Conservation (phyloP, 2,113 vertebrate genomes). For the Zosterops pallidus region DNA sequence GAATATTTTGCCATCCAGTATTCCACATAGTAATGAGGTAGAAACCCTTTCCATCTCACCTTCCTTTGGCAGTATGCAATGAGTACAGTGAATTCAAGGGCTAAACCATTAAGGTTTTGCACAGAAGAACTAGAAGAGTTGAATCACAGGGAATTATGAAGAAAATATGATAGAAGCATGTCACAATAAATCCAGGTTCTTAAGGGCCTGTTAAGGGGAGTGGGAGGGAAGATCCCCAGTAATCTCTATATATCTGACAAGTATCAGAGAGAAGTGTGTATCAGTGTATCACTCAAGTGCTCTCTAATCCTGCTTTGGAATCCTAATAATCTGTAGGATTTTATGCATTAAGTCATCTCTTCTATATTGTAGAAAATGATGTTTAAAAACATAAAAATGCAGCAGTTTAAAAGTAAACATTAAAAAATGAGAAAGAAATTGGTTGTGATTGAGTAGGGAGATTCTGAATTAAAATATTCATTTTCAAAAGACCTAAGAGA, state of each 20-base stretch:
- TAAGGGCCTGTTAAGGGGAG: background rate
- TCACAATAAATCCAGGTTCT: background rate
- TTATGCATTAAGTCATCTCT: background rate
- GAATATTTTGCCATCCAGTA: slow-evolving; percentile 16
- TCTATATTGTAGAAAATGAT: background rate
- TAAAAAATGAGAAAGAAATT: background rate
- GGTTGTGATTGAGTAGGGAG: background rate
- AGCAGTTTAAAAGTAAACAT: background rate
- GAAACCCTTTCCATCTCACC: background rate
- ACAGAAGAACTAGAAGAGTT: background rate
- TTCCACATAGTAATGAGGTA: background rate
- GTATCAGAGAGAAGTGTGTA: background rate
- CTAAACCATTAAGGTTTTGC: background rate
- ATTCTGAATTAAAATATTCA: background rate
- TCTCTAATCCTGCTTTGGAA: background rate
- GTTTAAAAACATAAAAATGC: background rate
- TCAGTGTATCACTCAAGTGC: background rate
- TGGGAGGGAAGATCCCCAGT: background rate
- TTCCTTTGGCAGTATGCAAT: background rate
- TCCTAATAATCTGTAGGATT: background rate
- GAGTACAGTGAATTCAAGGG: background rate
- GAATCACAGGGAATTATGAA: background rate
- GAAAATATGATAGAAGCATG: background rate
- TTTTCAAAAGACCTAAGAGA: background rate
- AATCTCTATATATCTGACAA: background rate